These are phyloP conservation scores for Himalopsyche kuldschensis DNA, from an alignment of 2,888 invertebrate species.

Conservation along the genomic window DNA sequence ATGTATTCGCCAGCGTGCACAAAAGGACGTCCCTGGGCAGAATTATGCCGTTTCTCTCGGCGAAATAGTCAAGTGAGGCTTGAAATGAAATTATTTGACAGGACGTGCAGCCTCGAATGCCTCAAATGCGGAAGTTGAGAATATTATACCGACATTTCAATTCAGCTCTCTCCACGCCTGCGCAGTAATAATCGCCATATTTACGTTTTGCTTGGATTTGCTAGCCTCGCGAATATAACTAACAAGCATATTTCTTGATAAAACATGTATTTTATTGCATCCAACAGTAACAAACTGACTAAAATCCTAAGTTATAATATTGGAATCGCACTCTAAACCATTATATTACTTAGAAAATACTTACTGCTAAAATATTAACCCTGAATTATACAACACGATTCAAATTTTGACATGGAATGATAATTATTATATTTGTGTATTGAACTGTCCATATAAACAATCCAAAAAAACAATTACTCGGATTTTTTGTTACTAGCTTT, in stretches of 20 bases:
- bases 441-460: too few species aligned
- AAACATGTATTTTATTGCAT: neutral
- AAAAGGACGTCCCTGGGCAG: neutral
- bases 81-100: neutral
- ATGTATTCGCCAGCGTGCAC: neutral
- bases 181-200: constrained; percentile 3
- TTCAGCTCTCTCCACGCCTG: constrained; percentile 12
- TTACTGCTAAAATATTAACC: neutral
- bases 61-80: neutral
- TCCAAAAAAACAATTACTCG: too few species aligned
- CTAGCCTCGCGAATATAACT: neutral
- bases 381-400: neutral
- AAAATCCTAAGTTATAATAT: neutral
- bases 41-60: neutral
- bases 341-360: neutral
- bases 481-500: too few species aligned
- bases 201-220: neutral
- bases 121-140: constrained; percentile 4
- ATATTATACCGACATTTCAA: constrained; percentile 12
- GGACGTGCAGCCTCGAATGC: neutral
- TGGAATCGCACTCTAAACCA: neutral
- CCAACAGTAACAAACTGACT: neutral
- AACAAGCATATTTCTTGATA: neutral
- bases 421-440: neutral
- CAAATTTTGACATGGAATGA: neutral